phyloP scores from a whole-genome alignment of 2,888 invertebrate species.

The Drosophila kambysellisi region DNA sequence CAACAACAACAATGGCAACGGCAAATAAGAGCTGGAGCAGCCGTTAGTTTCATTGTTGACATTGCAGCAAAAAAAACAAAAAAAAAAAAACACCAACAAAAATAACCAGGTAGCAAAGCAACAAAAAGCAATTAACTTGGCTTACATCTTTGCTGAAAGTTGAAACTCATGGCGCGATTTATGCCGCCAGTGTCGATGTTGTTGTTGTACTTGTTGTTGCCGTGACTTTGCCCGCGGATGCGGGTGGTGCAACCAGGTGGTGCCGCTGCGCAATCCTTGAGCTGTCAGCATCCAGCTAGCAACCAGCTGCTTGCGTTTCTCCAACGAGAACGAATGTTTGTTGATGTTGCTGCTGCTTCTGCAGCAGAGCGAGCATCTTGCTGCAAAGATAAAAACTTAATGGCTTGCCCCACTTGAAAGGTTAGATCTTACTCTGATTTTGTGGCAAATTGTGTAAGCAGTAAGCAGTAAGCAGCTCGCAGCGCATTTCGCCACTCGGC shows the following conservation, averaged over 20 bases:
- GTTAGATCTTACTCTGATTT: constrained; percentile 69
- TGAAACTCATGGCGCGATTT: constrained; percentile 77
- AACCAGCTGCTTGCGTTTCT: constrained; percentile 33
- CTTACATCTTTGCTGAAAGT: constrained; percentile 80
- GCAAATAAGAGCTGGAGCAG: constrained; percentile 33
- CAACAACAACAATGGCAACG: constrained; percentile 22
- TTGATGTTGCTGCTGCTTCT: background rate
- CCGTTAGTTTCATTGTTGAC: constrained; percentile 79
- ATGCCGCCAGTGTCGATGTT: constrained; percentile 57
- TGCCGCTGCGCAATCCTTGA: constrained; percentile 31
- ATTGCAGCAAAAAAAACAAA: constrained; percentile 66
- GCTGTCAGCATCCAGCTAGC: constrained; percentile 31
- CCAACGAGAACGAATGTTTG: constrained; percentile 35
- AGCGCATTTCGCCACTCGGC: constrained; percentile 15
- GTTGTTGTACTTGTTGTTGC: constrained; percentile 15
- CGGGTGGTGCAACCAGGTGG: constrained; percentile 47
- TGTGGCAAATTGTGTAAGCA: constrained; percentile 61
- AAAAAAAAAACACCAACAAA: background rate
- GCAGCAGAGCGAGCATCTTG: constrained; percentile 43
- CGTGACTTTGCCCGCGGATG: constrained; percentile 27
- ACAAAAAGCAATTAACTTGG: constrained; percentile 80
- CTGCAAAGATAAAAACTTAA: constrained; percentile 65
- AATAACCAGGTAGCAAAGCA: constrained; percentile 59
- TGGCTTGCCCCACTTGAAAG: constrained; percentile 66
- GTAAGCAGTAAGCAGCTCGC: constrained; percentile 34